Percentiles rank a stretch among this genome's conserved stretches.
Evolutionary conservation across 2,888 invertebrate genomes (phyloP).

Genomic region (Drosophila melanosoma): DNA sequence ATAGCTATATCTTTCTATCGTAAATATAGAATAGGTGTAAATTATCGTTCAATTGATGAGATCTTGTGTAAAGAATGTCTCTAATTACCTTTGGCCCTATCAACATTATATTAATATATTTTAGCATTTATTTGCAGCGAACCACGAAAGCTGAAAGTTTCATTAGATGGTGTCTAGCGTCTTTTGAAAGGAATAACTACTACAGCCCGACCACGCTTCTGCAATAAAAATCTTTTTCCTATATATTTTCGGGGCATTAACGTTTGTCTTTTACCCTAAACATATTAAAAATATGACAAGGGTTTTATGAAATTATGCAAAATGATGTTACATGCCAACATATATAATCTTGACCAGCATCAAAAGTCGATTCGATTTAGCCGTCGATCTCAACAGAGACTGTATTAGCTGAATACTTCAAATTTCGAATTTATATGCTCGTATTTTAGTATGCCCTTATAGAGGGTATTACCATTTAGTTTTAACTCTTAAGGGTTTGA

Average conservation of each 20-base stretch:
- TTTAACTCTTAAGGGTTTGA: background rate
- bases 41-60: too few relatives aligned
- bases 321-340: background rate
- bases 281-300: background rate
- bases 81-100: too few relatives aligned
- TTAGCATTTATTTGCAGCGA: too few relatives aligned
- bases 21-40: too few relatives aligned
- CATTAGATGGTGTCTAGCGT: rapidly evolving
- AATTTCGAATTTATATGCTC: background rate
- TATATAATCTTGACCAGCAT: background rate
- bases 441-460: background rate
- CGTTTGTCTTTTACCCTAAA: background rate
- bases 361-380: background rate
- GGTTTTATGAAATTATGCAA: rapidly evolving
- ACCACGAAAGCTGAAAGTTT: too few relatives aligned
- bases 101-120: rapidly evolving
- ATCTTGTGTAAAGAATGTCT: too few relatives aligned
- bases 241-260: background rate
- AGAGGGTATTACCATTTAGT: background rate
- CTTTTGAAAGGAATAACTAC: background rate
- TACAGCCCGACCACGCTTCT: background rate
- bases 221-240: background rate
- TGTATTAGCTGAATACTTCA: background rate
- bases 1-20: too few relatives aligned
- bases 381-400: background rate